phyloP scores from a whole-genome alignment of 2,113 vertebrate genomes.

The Procapra przewalskii region DNA sequence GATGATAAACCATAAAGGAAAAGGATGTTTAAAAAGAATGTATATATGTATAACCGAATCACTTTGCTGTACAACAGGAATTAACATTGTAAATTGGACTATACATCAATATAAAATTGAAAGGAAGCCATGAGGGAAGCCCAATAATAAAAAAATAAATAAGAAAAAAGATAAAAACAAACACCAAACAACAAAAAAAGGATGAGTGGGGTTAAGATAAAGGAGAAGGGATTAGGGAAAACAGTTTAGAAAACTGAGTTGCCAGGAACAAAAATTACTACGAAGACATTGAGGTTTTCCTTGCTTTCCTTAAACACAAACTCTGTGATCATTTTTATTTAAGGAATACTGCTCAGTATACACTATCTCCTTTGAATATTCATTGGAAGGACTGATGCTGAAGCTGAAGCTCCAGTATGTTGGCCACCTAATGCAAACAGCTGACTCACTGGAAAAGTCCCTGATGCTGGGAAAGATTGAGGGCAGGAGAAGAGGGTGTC shows the following conservation, averaged over 20 bases:
- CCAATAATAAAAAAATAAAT: not conserved
- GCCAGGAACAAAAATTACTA: not conserved
- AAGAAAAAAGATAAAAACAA: not conserved
- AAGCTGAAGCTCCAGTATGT: not conserved
- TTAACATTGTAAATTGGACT: not conserved
- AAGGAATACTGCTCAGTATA: not conserved
- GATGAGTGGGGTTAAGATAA: not conserved
- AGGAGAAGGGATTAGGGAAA: not conserved
- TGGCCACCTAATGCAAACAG: not conserved
- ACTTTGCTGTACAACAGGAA: not conserved
- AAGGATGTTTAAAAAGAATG: not conserved
- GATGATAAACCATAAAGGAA: not conserved
- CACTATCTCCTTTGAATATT: not conserved
- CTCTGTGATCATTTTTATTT: not conserved
- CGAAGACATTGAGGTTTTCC: not conserved
- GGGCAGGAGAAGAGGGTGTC: not conserved
- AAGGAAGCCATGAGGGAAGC: not conserved
- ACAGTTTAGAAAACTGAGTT: not conserved
- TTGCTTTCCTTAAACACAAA: not conserved
- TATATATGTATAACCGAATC: not conserved
- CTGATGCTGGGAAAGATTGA: not conserved
- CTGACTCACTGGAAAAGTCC: not conserved
- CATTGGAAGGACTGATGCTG: not conserved
- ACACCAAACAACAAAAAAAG: not conserved
- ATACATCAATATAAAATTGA: not conserved